Conservation (phyloP, 2,113 vertebrate species). For the Lynx canadensis region DNA sequence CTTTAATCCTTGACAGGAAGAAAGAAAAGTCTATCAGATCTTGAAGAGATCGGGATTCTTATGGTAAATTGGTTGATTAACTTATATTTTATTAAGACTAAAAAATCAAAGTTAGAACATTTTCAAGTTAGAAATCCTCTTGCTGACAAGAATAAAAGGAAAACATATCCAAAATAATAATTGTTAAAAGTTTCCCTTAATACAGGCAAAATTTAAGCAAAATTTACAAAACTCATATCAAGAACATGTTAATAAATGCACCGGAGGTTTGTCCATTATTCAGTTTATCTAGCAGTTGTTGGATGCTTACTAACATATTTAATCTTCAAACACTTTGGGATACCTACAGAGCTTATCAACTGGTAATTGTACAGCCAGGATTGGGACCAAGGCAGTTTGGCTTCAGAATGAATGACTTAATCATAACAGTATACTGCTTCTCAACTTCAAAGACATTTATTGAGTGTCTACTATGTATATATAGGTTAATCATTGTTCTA, state of each 20-base stretch:
- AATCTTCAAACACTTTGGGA: not conserved
- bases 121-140: constrained; percentile 35
- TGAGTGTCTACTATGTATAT: not conserved
- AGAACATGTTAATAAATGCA: not conserved
- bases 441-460: not conserved
- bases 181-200: not conserved
- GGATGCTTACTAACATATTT: not conserved
- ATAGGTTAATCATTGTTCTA: not conserved
- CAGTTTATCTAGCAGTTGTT: not conserved
- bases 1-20: constrained; percentile 1
- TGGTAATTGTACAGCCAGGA: not conserved
- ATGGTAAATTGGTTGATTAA: not conserved
- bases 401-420: not conserved
- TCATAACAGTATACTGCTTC: not conserved
- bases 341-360: not conserved
- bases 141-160: not conserved
- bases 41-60: not conserved
- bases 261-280: not conserved
- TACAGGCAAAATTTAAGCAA: not conserved
- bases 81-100: not conserved
- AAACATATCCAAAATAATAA: not conserved
- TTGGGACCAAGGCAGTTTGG: not conserved
- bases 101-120: not conserved
- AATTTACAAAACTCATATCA: constrained; percentile 7
- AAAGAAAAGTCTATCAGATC: not conserved